Percentiles rank a stretch among this genome's conserved stretches.
These are phyloP conservation scores for Pteropus alecto DNA, from an alignment of 2,113 vertebrate species.

Conservation along the genomic window DNA sequence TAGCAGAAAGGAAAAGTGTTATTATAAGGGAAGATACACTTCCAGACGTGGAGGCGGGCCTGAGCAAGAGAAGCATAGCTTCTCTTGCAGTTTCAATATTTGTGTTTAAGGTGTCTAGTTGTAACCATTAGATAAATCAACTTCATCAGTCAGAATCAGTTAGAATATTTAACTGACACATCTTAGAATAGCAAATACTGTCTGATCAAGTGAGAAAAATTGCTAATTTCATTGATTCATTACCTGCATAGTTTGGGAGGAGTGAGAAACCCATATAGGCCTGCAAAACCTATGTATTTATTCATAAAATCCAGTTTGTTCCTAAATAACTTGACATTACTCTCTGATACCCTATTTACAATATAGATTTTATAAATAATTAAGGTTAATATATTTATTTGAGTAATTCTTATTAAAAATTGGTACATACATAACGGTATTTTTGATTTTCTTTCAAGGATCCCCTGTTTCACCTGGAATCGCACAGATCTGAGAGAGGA, in stretches of 20 bases:
- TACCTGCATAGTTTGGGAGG: neutral
- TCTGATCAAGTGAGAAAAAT: neutral
- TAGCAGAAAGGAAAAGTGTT: no score
- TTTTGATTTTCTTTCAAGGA: constrained; percentile 82
- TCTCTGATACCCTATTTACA: neutral
- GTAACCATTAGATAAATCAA: no score
- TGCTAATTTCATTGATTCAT: neutral
- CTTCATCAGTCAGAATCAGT: no score
- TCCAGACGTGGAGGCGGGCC: no score
- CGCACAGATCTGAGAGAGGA: constrained; percentile 88
- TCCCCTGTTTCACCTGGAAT: constrained; percentile 89
- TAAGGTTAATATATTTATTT: neutral
- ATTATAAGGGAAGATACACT: no score
- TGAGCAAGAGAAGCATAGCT: no score
- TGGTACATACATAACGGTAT: constrained; percentile 26
- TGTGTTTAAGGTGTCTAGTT: no score
- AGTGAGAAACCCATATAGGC: neutral
- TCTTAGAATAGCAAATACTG: neutral
- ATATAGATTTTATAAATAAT: neutral
- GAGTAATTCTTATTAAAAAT: neutral
- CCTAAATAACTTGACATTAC: neutral
- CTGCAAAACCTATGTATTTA: neutral
- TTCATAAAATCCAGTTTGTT: neutral
- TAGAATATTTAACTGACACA: neutral
- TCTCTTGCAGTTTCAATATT: no score